phyloP scores from a whole-genome alignment of 2,113 vertebrate genomes.

The Columba livia region DNA sequence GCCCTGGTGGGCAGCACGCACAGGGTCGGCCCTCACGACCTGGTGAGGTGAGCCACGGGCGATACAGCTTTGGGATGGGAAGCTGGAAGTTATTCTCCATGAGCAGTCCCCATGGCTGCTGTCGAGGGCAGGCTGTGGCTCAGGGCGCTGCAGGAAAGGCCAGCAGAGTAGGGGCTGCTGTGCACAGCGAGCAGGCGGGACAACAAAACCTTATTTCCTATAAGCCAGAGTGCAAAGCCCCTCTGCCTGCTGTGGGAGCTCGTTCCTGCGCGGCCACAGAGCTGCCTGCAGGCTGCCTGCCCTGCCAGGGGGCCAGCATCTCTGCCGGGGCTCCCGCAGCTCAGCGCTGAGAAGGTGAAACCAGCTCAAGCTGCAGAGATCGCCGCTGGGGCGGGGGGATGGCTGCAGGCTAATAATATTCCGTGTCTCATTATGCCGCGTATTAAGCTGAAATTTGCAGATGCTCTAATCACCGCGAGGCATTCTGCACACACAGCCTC shows the following conservation, averaged over 20 bases:
- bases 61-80: neutral
- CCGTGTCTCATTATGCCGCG: slow-evolving; percentile 52
- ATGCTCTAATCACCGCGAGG: slow-evolving; percentile 50
- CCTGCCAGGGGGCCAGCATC: neutral
- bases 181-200: neutral
- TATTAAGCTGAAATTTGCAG: slow-evolving; percentile 67
- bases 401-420: slow-evolving; percentile 63
- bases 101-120: neutral
- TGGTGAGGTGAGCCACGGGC: rapidly evolving
- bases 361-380: slow-evolving; percentile 7
- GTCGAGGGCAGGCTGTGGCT: rapidly evolving
- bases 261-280: neutral
- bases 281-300: slow-evolving; percentile 10
- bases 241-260: neutral
- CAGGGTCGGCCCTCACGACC: rapidly evolving
- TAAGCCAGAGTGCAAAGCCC: neutral
- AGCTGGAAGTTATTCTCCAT: rapidly evolving
- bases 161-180: neutral
- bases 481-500: slow-evolving; percentile 36
- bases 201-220: neutral
- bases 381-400: slow-evolving; percentile 17
- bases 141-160: rapidly evolving
- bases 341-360: neutral
- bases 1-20: rapidly evolving
- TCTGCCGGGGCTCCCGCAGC: neutral